Evolutionary conservation across 2,797 vertebrate genomes (phyloP).

Genomic region (Catharus ustulatus): DNA sequence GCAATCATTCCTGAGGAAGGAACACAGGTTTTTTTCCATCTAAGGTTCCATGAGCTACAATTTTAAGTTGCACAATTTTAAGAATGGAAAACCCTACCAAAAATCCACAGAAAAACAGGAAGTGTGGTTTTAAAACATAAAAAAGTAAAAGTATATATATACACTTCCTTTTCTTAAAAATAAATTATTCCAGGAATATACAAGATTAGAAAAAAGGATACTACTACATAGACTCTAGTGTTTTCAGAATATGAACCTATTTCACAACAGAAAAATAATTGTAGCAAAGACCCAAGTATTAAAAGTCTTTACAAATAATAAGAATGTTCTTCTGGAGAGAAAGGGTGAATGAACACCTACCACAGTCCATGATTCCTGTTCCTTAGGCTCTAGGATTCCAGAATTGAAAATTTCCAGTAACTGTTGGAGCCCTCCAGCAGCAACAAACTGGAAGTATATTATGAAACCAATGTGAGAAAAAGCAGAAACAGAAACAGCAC

Average conservation of each 20-base stretch:
- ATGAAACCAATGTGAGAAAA: conserved; percentile 23
- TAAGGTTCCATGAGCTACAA: not conserved
- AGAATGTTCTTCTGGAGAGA: not conserved
- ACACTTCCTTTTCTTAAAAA: rapidly evolving
- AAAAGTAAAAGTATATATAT: not conserved
- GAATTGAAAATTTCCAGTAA: conserved; percentile 97
- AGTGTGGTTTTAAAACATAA: not conserved
- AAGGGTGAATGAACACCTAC: conserved; percentile 75
- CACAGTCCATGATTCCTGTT: conserved; percentile 98
- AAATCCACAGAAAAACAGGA: not conserved
- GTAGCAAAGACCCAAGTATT: not conserved
- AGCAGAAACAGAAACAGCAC: not conserved
- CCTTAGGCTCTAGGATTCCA: conserved; percentile 94
- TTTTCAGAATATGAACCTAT: not conserved
- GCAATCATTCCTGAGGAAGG: not conserved
- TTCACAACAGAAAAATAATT: not conserved
- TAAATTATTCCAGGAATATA: not conserved
- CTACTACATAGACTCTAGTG: not conserved
- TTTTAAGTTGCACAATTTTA: not conserved
- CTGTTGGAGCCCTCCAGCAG: conserved; percentile 94
- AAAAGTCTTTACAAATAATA: not conserved
- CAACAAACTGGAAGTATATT: conserved; percentile 86
- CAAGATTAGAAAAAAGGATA: not conserved
- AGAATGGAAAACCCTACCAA: not conserved
- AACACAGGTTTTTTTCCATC: not conserved